Base-by-base conservation (phyloP, 2,113 vertebrate genomes). In the Acrocephalus arundinaceus region DNA sequence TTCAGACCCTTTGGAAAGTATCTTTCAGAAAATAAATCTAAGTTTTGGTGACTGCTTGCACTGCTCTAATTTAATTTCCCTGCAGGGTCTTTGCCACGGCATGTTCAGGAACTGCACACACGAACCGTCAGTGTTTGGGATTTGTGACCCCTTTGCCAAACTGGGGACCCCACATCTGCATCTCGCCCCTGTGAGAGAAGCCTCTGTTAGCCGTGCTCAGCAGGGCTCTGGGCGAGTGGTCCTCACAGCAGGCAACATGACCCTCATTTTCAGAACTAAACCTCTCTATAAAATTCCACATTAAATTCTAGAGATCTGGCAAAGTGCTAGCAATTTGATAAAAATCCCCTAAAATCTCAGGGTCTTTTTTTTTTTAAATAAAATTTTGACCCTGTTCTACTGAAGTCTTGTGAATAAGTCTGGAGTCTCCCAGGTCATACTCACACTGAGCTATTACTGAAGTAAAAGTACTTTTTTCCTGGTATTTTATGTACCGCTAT, bases 81-180 rank as follows among this genome's bases (percentile, higher is more conserved):
- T 30, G 23, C n/a, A 12, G 18, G 62, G 93, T 74, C 68, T 87
- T 65, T 2, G 28, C 76, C 54, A 82, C 28, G 71, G 70, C 63
- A 7, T 1, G 14, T 19, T 21, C 48, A 27, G 75, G 93, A 83
- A n/a, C 41, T 14, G 37, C 27, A 52, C 1, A 18, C 76, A 52
- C 3, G 41, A 78, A 68, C 28, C 0, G 4, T 68, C 92, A 71
- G 84, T 8, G 82, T 94, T 93, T 81, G 67, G 91, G 96, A 75
- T 95, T 82, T 0, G 30, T 33, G 91, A 95, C 81, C 89, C 82
- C 86, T 84, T 48, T 80, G 87, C 37, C 93, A 91, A 66, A 95
- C 83, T 25, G 33, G 3, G 62, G 33, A 61, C 49, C 30, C 78
- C 18, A 3, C 0, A 1, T 28, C 70, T 28, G 72, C 48, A 43